phyloP scores from a whole-genome alignment of 2,797 vertebrate genomes.

The Arrhamphus sclerolepis region DNA sequence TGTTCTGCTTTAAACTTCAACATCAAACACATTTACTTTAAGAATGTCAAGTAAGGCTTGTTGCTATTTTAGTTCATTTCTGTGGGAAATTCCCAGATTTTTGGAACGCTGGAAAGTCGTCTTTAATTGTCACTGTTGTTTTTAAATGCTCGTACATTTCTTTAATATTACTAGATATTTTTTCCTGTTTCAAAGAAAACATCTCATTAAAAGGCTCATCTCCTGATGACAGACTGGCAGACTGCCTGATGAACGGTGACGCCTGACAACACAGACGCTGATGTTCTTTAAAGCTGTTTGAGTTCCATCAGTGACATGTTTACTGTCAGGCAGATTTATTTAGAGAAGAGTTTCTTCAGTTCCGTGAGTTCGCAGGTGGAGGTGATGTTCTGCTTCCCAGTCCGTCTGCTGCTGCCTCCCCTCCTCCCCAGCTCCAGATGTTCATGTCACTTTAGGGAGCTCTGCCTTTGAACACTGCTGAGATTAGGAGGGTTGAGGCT shows the following conservation, averaged over 20 bases:
- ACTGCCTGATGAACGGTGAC: background rate
- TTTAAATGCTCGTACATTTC: too few species aligned
- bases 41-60: too few species aligned
- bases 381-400: constrained; percentile 24
- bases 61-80: too few species aligned
- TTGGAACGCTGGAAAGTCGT: too few species aligned
- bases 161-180: too few species aligned
- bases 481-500: constrained; percentile 70
- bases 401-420: constrained; percentile 49
- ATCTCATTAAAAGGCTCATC: too few species aligned
- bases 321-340: constrained; percentile 48
- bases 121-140: too few species aligned
- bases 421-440: constrained; percentile 52
- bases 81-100: too few species aligned
- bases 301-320: constrained; percentile 38
- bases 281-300: constrained; percentile 2
- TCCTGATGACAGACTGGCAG: too few species aligned
- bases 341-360: constrained; percentile 28
- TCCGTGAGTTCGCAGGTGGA: constrained; percentile 33
- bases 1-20: too few species aligned
- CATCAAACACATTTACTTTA: too few species aligned
- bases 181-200: too few species aligned
- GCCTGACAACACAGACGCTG: background rate
- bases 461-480: constrained; percentile 73
- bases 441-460: constrained; percentile 59